phyloP scores from a whole-genome alignment of 2,888 invertebrate species.

The Timandra comae region DNA sequence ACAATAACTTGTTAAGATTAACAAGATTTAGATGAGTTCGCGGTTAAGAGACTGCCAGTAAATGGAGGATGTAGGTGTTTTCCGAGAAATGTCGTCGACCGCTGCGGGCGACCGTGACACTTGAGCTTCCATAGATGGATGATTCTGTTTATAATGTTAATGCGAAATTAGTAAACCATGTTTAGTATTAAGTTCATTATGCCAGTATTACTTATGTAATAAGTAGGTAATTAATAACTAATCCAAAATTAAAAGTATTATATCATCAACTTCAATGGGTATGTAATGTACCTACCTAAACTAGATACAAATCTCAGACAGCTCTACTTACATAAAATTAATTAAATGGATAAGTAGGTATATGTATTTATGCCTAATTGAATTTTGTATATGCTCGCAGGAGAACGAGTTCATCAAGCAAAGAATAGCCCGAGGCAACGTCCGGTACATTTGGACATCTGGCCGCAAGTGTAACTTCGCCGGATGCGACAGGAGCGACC shows the following conservation, averaged over 20 bases:
- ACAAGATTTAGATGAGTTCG: slow-evolving; percentile 18
- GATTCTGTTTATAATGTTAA: too few relatives aligned
- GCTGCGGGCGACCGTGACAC: slow-evolving; percentile 35
- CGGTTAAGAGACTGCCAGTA: slow-evolving; percentile 12
- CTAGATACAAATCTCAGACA: too few relatives aligned
- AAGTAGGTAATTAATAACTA: too few relatives aligned
- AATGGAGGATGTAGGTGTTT: slow-evolving; percentile 12
- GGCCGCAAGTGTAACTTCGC: slow-evolving; percentile 95
- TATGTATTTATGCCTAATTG: slow-evolving; percentile 4
- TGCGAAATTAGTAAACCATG: too few relatives aligned
- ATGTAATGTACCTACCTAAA: too few relatives aligned
- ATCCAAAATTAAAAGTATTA: too few relatives aligned
- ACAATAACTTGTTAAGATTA: slow-evolving; percentile 4
- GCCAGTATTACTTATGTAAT: too few relatives aligned
- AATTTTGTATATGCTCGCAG: slow-evolving; percentile 39
- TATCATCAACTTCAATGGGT: too few relatives aligned
- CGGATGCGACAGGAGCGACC: slow-evolving; percentile 88
- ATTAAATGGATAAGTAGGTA: too few relatives aligned
- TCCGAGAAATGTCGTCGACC: slow-evolving; percentile 32
- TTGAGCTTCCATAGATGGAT: slow-evolving; percentile 27
- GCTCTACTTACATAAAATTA: too few relatives aligned
- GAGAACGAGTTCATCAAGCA: slow-evolving; percentile 94
- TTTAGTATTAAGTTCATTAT: too few relatives aligned
- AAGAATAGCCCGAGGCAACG: slow-evolving; percentile 86
- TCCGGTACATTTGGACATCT: slow-evolving; percentile 92